phyloP scores from a whole-genome alignment of 92 coral and sea anemone genomes.

The Palythoa heliodiscus region DNA sequence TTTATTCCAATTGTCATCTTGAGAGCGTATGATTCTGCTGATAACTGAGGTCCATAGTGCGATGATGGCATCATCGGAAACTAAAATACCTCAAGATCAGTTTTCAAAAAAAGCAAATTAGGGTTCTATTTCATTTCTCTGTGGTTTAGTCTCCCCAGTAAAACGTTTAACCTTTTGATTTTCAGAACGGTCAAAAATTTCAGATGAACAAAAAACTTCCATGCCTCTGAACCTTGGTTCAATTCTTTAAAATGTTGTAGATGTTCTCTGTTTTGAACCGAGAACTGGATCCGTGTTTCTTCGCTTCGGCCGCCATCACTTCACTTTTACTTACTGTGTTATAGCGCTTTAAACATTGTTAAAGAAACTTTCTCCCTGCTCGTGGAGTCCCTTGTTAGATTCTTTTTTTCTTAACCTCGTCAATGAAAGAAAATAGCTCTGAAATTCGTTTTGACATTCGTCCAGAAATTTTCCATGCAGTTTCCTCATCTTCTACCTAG shows the following conservation, averaged over 20 bases:
- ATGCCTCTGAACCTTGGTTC: background rate
- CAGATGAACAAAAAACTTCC: background rate
- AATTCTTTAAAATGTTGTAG: constrained; percentile 34
- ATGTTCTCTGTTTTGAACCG: constrained; percentile 20
- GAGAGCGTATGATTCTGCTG: too few species aligned
- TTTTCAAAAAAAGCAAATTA: constrained; percentile 73
- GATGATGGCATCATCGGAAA: too few species aligned
- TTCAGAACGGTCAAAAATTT: constrained; percentile 2
- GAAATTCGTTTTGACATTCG: constrained; percentile 70
- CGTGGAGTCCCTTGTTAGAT: constrained; percentile 32
- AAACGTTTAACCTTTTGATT: constrained; percentile 7
- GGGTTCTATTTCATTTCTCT: constrained; percentile 47
- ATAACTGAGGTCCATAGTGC: too few species aligned
- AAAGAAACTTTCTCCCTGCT: constrained; percentile 67
- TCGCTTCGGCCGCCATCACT: constrained; percentile 56
- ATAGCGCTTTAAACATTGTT: constrained; percentile 66
- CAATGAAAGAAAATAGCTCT: constrained; percentile 69
- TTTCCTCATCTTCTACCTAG: constrained; percentile 83
- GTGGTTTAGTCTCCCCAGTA: constrained; percentile 4
- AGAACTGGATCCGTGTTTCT: constrained; percentile 78
- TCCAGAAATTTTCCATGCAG: constrained; percentile 51
- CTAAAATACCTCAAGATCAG: too few species aligned
- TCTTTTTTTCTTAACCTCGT: constrained; percentile 49
- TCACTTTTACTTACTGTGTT: constrained; percentile 42
- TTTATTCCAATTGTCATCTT: too few species aligned